Percentiles rank a stretch among this genome's conserved stretches.
phyloP scores from a whole-genome alignment of 1,140 invertebrate species.

The Notospermus geniculatus region DNA sequence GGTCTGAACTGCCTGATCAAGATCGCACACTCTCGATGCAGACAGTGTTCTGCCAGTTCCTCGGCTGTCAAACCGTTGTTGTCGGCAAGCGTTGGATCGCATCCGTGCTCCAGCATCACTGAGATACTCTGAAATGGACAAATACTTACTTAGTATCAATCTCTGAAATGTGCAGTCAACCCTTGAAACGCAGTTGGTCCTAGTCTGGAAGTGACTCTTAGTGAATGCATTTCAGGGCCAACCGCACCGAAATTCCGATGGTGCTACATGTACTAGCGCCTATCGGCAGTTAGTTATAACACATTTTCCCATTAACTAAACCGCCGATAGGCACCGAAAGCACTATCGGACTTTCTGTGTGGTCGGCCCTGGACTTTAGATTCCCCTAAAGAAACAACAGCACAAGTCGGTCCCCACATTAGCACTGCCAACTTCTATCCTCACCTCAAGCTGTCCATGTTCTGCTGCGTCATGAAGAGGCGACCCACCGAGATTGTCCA shows the following conservation, averaged over 20 bases:
- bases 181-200: neutral
- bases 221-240: neutral
- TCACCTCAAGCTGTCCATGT: constrained; percentile 57
- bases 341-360: no score
- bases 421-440: no score
- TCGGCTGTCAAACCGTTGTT: constrained; percentile 48
- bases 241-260: neutral
- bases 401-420: no score
- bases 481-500: constrained; percentile 82
- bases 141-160: neutral
- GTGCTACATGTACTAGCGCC: neutral
- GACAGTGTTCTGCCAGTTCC: constrained; percentile 43
- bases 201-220: neutral
- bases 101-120: constrained; percentile 72
- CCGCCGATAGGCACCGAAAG: no score
- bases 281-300: no score
- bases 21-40: constrained; percentile 32
- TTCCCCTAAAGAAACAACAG: no score
- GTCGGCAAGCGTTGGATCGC: constrained; percentile 58
- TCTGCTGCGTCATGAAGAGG: constrained; percentile 86
- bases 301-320: no score
- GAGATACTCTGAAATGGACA: constrained; percentile 67
- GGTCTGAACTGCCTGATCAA: constrained; percentile 16
- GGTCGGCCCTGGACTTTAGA: no score
- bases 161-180: neutral